Evolutionary conservation across 2,888 invertebrate genomes (phyloP), one percentile per base, ranked within the genome.

Genomic region (Phytoseiulus persimilis): DNA sequence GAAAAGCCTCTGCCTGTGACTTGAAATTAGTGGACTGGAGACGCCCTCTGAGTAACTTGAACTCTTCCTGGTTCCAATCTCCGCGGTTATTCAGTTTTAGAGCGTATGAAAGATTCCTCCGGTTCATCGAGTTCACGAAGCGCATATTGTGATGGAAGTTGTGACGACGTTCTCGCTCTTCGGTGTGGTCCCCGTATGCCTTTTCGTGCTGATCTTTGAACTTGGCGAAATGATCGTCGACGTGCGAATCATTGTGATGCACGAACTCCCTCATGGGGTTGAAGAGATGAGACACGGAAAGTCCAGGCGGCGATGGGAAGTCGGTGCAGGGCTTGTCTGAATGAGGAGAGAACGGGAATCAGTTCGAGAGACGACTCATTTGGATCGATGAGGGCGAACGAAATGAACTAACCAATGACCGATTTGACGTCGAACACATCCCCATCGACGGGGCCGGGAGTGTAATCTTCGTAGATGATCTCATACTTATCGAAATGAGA

Each of bases 401-500:
- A 33, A 33, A 90, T 14, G 32, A 31, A 83, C 89, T n/a, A 23
- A 33, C 46, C n/a, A n/a, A 46, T 46, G 28, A 46, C 94, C 90
- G 94, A 91, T 90, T 94, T 94, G 45, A 96, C 92, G 90, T 94
- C 93, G 92, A 96, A 97, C 0, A 95, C 95, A 65, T 94, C 94
- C 87, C 95, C 94, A 90, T 95, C 94, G 83, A 96, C 95, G 83
- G 94, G 94, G 65, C 95, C 95, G 11, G 95, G 31, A 18, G 33
- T 90, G 31, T 83, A 84, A 33, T 84, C 89, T 14, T 39, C 31
- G 83, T 83, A 46, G 46, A 95, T 95, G 89, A 98, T 92, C 92
- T 96, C 96, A 92, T 98, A 98, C 93, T 98, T 97, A 93, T 98
- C 98, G 92, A 96, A 98, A 93, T 98, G 98, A 0, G 98, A 98